A percentile compares a stretch with the other conserved stretches of the same genome.
Conservation (phyloP, 2,113 vertebrate genomes). For the Dryoscopus gambensis region DNA sequence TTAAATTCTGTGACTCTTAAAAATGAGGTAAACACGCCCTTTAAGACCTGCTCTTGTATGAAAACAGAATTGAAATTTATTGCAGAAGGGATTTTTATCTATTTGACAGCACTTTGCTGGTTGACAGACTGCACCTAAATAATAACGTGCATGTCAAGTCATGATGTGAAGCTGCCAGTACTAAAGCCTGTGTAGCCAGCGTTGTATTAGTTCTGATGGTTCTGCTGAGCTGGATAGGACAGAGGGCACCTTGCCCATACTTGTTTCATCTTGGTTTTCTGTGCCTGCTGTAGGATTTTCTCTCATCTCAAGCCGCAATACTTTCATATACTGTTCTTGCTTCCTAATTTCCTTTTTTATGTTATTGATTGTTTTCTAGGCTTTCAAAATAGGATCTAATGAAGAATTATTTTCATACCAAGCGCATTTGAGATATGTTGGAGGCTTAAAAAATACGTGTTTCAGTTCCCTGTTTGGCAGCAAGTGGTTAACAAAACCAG, state of each 20-base stretch:
- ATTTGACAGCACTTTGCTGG: fast-evolving
- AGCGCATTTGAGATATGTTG: fast-evolving
- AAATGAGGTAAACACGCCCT: fast-evolving
- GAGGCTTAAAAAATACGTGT: background rate
- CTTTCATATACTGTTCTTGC: background rate
- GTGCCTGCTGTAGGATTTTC: background rate
- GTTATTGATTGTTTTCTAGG: background rate
- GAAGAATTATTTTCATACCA: background rate
- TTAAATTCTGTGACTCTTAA: background rate
- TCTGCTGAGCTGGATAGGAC: background rate
- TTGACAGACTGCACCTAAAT: background rate
- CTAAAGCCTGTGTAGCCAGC: background rate
- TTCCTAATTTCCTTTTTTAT: background rate
- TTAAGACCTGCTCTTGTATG: background rate
- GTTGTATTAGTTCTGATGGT: background rate
- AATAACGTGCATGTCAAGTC: fast-evolving
- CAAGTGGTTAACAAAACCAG: background rate
- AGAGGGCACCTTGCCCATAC: background rate
- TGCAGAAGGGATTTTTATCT: background rate
- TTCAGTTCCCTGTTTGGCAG: background rate
- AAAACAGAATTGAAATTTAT: background rate
- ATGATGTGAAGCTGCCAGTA: background rate
- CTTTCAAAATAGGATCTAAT: background rate
- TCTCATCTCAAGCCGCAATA: background rate
- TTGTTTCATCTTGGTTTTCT: background rate